These are phyloP conservation scores for Coenonympha arcania DNA, from an alignment of 2,888 invertebrate genomes.

Conservation along the genomic window DNA sequence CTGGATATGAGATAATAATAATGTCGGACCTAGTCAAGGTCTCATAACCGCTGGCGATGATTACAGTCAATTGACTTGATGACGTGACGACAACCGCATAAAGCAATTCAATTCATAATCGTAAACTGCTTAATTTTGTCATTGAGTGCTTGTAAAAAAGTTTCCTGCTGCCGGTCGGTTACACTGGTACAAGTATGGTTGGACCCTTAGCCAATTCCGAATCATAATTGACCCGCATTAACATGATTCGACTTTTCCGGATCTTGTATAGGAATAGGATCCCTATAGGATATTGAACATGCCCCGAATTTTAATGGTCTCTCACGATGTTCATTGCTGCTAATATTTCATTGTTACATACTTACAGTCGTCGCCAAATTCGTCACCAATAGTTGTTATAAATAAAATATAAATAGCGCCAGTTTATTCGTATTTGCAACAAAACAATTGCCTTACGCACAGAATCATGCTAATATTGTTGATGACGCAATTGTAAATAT, in stretches of 20 bases:
- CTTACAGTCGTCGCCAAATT: conserved; percentile 20
- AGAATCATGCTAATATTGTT: conserved; percentile 24
- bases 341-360: background rate
- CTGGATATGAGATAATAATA: conserved; percentile 23
- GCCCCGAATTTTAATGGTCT: background rate
- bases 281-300: too few species aligned
- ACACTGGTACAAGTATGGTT: too few species aligned
- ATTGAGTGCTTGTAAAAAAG: background rate
- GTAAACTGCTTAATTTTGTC: conserved; percentile 7
- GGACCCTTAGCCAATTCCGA: too few species aligned
- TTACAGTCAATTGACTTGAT: conserved; percentile 30
- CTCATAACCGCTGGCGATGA: conserved; percentile 22
- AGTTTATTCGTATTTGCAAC: conserved; percentile 23
- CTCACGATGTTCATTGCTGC: too few species aligned
- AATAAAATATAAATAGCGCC: conserved; percentile 18
- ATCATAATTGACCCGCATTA: too few species aligned
- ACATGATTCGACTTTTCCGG: too few species aligned
- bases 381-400: conserved; percentile 20
- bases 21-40: conserved; percentile 28
- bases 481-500: conserved; percentile 21
- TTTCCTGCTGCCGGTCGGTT: background rate
- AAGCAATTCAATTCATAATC: conserved; percentile 18
- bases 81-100: conserved; percentile 17
- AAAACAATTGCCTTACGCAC: conserved; percentile 19
- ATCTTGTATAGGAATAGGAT: too few species aligned